Evolutionary conservation across 1,140 invertebrate species (phyloP), one percentile per base, ranked within the genome.

Genomic region (Musca domestica): DNA sequence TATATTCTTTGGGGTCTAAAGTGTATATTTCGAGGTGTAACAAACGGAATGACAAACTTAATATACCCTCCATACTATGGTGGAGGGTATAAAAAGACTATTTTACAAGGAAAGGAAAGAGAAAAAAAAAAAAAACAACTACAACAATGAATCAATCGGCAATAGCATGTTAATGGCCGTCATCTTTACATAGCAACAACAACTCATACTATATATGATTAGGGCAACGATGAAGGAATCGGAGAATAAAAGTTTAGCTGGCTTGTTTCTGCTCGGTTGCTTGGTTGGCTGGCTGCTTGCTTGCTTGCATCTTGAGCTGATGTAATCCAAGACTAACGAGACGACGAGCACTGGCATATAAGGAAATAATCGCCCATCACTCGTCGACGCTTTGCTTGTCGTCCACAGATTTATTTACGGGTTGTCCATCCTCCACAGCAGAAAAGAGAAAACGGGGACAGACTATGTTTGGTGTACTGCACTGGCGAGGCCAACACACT

Each of bases 121-220:
- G 17, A 58, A 17, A 6, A 30, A 51, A 51, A 61, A 20, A n/a
- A 17, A 2, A 20, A 41, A 41, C 10, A 12, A n/a, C n/a, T 12
- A 41, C 4, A 41, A 41, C 10, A 41, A 41, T 9, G 27, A 30
- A 30, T 5, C 34, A 41, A 41, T 41, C 34, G 5, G 34, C 34
- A 61, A 61, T 10, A 61, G 34, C 56, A 34, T 61, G 56, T 61
- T 61, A 61, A 61, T 41, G 56, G 27, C 56, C 30, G 27, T 34
- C 56, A 61, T 41, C 56, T 41, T 61, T 61, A 61, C 56, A 61
- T 41, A 41, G 34, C 34, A 41, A 41, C 34, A 41, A 41, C 34
- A 41, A 7, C 10, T 41, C 34, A n/a, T n/a, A n/a, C n/a, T n/a
- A n/a, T n/a, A n/a, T n/a, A n/a, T n/a, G n/a, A n/a, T 5, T 2